phyloP scores from a whole-genome alignment of 2,888 invertebrate species.

The Podabrus alpinus region DNA sequence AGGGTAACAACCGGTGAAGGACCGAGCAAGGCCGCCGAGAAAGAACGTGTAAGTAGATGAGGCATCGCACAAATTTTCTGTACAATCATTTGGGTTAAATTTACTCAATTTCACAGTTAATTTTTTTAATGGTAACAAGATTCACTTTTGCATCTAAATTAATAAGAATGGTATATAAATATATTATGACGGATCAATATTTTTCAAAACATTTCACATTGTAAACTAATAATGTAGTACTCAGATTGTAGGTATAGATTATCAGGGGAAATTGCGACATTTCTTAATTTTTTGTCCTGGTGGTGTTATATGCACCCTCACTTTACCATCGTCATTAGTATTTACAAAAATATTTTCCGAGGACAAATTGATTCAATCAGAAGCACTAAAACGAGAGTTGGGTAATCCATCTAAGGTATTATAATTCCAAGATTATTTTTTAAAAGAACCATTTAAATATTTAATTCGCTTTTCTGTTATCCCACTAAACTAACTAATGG shows the following conservation, averaged over 20 bases:
- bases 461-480: background rate
- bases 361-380: background rate
- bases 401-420: no score
- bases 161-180: no score
- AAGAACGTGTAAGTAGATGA: constrained; percentile 2
- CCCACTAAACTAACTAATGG: background rate
- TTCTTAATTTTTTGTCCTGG: background rate
- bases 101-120: background rate
- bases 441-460: background rate
- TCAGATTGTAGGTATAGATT: no score
- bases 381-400: background rate
- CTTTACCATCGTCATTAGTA: no score
- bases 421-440: background rate
- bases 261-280: no score
- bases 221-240: no score
- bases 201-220: no score
- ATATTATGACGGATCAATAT: background rate
- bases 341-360: background rate
- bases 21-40: constrained; percentile 36
- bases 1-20: constrained; percentile 43
- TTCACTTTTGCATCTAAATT: background rate
- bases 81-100: background rate
- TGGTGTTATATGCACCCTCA: background rate
- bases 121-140: background rate
- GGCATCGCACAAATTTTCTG: background rate